Percentiles rank a stretch among this genome's conserved stretches.
These are phyloP conservation scores for Cyanoramphus novaezelandiae DNA, from an alignment of 2,113 vertebrate species.

Conservation along the genomic window DNA sequence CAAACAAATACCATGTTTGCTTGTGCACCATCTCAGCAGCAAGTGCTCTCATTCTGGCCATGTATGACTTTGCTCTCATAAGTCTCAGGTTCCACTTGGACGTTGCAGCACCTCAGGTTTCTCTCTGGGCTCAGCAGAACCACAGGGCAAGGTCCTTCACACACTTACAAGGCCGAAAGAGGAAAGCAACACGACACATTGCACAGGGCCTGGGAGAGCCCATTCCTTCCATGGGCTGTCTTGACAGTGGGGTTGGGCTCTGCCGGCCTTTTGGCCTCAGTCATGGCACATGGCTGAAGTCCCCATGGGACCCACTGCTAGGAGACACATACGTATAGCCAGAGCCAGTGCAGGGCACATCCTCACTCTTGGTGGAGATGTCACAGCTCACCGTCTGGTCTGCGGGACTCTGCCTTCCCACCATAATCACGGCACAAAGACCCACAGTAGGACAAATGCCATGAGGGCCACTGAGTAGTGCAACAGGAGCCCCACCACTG, in stretches of 20 bases:
- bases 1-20: neutral
- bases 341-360: neutral
- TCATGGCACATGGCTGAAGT: neutral
- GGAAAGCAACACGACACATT: fast-evolving
- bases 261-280: neutral
- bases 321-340: neutral
- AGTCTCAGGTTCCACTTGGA: neutral
- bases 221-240: neutral
- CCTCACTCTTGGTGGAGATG: neutral
- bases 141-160: neutral
- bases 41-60: neutral
- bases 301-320: neutral
- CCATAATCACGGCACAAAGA: neutral
- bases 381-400: neutral
- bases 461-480: too few species aligned
- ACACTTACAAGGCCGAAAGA: neutral
- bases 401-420: neutral
- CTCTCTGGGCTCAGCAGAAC: neutral
- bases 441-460: fast-evolving
- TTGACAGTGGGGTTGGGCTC: neutral
- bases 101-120: neutral
- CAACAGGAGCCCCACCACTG: neutral
- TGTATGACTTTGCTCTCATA: fast-evolving
- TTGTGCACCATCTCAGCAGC: neutral
- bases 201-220: neutral